phyloP scores from a whole-genome alignment of 2,113 vertebrate genomes.

The Neodon shergylaensis region DNA sequence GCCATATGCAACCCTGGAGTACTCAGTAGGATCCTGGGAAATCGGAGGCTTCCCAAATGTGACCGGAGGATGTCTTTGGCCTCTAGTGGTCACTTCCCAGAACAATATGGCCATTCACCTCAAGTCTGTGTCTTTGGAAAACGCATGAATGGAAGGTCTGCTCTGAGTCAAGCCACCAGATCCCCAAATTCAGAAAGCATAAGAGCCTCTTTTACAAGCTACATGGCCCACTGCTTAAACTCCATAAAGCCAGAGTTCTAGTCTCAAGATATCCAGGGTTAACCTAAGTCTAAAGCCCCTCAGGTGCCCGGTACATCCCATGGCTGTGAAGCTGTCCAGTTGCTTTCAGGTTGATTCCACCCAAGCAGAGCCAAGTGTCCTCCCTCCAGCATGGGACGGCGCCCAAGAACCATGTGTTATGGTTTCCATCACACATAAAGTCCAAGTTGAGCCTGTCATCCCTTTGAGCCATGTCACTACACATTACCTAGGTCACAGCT shows the following conservation, averaged over 20 bases:
- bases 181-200: conserved; percentile 56
- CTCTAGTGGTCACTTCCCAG: not conserved
- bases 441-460: conserved; percentile 44
- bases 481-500: conserved; percentile 13
- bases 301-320: conserved; percentile 62
- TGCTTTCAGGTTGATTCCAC: conserved; percentile 78
- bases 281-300: conserved; percentile 76
- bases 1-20: not conserved
- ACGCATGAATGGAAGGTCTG: not conserved
- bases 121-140: conserved; percentile 41
- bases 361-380: conserved; percentile 69
- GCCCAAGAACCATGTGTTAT: conserved; percentile 57
- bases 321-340: conserved; percentile 75
- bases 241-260: conserved; percentile 61
- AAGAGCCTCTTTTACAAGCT: conserved; percentile 67
- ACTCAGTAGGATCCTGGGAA: not conserved
- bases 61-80: not conserved
- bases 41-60: not conserved
- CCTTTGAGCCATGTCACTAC: conserved; percentile 43
- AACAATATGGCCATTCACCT: not conserved
- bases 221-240: conserved; percentile 71
- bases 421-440: conserved; percentile 70
- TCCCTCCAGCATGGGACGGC: conserved; percentile 66
- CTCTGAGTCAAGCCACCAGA: not conserved
- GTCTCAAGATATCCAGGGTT: conserved; percentile 69